A percentile compares a stretch with the other conserved stretches of the same genome.
phyloP scores from a whole-genome alignment of 1,140 invertebrate genomes.

The Gerris buenoi region DNA sequence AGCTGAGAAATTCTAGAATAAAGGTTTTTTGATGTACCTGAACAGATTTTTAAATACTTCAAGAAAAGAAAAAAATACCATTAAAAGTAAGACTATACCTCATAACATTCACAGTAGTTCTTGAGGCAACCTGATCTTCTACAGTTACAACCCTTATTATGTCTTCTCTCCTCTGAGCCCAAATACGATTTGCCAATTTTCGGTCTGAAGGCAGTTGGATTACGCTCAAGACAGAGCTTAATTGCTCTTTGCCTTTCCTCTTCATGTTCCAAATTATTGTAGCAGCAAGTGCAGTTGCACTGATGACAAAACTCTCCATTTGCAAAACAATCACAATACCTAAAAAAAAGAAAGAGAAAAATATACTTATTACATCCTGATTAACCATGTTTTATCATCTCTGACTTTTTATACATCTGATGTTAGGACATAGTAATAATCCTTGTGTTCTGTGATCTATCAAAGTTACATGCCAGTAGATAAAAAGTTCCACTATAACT shows the following conservation, averaged over 20 bases:
- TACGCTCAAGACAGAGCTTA: slow-evolving; percentile 79
- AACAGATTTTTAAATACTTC: too few species aligned
- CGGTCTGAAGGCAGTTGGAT: slow-evolving; percentile 89
- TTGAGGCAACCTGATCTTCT: slow-evolving; percentile 97
- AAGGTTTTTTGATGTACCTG: too few species aligned
- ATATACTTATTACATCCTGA: too few species aligned
- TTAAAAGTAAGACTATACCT: too few species aligned
- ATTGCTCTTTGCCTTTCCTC: slow-evolving; percentile 88
- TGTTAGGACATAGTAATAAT: too few species aligned
- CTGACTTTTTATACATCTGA: too few species aligned
- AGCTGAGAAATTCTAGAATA: too few species aligned
- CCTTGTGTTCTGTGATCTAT: too few species aligned
- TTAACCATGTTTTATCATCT: too few species aligned
- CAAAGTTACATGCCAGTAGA: too few species aligned
- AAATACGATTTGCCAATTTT: slow-evolving; percentile 70
- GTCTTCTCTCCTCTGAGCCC: slow-evolving; percentile 55
- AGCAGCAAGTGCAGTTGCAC: slow-evolving; percentile 97
- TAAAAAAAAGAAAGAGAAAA: slow-evolving; percentile 26
- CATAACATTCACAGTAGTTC: slow-evolving; percentile 99
- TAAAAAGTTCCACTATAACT: too few species aligned
- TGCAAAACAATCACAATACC: slow-evolving; percentile 98
- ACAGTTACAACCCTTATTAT: slow-evolving; percentile 98
- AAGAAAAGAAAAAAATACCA: too few species aligned
- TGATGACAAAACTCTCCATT: slow-evolving; percentile 98
- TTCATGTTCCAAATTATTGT: slow-evolving; percentile 91